Conservation (phyloP, 2,113 vertebrate species). For the Ictalurus punctatus region DNA sequence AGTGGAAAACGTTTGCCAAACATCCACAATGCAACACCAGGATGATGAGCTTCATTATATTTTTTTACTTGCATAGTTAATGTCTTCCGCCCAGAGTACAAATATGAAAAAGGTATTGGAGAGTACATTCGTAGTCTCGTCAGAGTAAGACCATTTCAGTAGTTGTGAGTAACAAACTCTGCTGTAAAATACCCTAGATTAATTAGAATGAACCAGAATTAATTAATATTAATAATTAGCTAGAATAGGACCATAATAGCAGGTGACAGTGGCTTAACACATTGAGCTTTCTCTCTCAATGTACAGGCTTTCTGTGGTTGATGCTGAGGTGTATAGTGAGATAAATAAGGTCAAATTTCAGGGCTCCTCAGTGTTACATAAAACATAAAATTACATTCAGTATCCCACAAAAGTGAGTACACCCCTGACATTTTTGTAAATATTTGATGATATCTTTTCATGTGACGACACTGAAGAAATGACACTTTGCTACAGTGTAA, state of each 20-base stretch:
- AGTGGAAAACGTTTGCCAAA: not conserved
- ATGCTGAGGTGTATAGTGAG: not conserved
- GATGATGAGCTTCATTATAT: not conserved
- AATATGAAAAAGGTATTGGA: not conserved
- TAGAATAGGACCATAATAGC: not conserved
- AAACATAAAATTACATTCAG: not conserved
- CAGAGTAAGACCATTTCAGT: not conserved
- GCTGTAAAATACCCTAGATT: not conserved
- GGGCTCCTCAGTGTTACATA: not conserved
- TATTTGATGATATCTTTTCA: too few species aligned
- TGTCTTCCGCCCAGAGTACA: not conserved
- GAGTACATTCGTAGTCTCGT: not conserved
- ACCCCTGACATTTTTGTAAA: too few species aligned
- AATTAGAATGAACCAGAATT: not conserved
- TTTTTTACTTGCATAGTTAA: not conserved
- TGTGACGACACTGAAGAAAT: too few species aligned
- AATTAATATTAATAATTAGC: too few species aligned
- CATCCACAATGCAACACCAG: not conserved
- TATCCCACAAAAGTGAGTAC: too few species aligned
- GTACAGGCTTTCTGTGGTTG: not conserved
- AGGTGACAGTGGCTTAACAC: not conserved
- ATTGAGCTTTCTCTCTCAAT: not conserved
- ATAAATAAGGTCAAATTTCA: not conserved
- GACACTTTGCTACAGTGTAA: too few species aligned
- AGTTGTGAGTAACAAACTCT: not conserved